A percentile compares a stretch with the other conserved stretches of the same genome.
Conservation (phyloP, 2,888 invertebrate species). For the Leptinotarsa juncta region DNA sequence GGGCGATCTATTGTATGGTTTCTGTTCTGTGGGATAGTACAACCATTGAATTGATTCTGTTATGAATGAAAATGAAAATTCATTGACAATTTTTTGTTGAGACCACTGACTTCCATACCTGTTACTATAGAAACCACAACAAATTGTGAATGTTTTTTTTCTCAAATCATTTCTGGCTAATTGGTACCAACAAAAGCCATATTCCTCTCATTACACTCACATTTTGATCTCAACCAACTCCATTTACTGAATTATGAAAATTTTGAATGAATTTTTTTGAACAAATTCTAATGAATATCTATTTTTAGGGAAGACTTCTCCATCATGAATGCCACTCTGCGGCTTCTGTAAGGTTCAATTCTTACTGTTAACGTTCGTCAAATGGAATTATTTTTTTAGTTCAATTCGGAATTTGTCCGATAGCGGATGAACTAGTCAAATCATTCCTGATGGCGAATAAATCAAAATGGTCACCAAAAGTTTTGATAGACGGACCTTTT, state of each 20-base stretch:
- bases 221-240: too few species aligned
- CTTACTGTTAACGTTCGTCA: neutral
- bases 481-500: conserved; percentile 7
- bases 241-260: neutral
- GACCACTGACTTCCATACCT: too few species aligned
- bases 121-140: too few species aligned
- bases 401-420: neutral
- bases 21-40: too few species aligned
- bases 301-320: neutral
- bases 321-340: neutral
- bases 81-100: too few species aligned
- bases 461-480: neutral
- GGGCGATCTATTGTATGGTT: too few species aligned
- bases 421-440: neutral
- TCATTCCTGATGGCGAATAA: neutral
- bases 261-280: neutral
- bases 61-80: too few species aligned
- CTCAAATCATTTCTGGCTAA: too few species aligned
- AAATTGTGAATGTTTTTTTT: too few species aligned
- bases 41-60: too few species aligned
- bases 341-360: neutral
- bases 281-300: neutral
- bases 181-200: too few species aligned
- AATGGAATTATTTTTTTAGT: neutral
- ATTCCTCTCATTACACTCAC: too few species aligned